These are phyloP conservation scores for Bemisia tabaci DNA, from an alignment of 1,140 invertebrate genomes.

Conservation along the genomic window DNA sequence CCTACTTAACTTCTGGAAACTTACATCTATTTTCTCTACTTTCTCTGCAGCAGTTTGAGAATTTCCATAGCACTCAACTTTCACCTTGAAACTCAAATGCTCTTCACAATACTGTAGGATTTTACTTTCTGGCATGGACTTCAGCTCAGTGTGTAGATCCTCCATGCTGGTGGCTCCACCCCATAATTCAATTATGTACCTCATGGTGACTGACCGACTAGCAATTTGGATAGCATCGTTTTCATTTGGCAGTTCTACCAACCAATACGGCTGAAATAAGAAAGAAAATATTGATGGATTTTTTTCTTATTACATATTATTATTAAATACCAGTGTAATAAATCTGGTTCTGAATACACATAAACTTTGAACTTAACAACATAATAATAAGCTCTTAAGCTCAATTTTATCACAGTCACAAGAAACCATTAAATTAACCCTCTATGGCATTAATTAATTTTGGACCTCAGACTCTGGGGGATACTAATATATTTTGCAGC, in stretches of 20 bases:
- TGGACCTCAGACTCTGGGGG: too few species aligned
- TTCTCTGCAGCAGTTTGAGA: conserved; percentile 65
- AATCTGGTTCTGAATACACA: neutral
- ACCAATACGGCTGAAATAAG: conserved; percentile 53
- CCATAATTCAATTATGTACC: conserved; percentile 67
- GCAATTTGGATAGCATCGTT: conserved; percentile 46
- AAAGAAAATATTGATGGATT: conserved; percentile 16
- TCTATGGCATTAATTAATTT: too few species aligned
- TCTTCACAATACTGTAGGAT: conserved; percentile 13
- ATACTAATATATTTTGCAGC: too few species aligned
- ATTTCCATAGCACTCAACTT: conserved; percentile 77
- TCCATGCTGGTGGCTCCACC: conserved; percentile 39
- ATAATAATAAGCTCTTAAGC: neutral
- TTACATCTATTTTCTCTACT: conserved; percentile 71
- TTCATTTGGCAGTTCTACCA: conserved; percentile 53
- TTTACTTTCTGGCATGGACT: conserved; percentile 36
- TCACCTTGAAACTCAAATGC: conserved; percentile 53
- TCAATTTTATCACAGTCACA: neutral
- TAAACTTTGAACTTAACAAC: neutral
- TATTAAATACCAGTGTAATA: conserved; percentile 8
- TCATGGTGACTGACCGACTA: conserved; percentile 58
- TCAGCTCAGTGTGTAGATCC: conserved; percentile 48
- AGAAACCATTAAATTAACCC: too few species aligned
- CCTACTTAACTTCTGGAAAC: too few species aligned
- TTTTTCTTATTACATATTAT: conserved; percentile 6